Percentiles rank a stretch among this genome's conserved stretches.
phyloP scores from a whole-genome alignment of 2,888 invertebrate species.

The Adineta ricciae region DNA sequence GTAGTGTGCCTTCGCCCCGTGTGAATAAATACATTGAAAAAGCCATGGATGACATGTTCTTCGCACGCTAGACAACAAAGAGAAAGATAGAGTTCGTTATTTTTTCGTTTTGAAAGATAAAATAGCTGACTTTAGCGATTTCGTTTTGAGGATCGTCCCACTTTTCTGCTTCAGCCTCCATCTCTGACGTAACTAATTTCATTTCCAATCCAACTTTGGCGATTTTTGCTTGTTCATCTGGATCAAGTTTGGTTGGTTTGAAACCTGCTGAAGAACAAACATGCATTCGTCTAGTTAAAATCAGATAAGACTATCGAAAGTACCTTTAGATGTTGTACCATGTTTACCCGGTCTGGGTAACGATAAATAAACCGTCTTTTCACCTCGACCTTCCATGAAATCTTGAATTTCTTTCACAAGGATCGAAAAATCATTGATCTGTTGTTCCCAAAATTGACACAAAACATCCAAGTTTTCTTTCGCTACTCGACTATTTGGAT shows the following conservation, averaged over 20 bases:
- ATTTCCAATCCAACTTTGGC: conserved; percentile 90
- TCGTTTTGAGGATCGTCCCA: conserved; percentile 69
- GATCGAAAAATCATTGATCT: conserved; percentile 78
- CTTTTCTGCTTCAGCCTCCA: conserved; percentile 84
- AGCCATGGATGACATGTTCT: conserved; percentile 99
- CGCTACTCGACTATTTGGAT: conserved; percentile 84
- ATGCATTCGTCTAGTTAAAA: too few relatives aligned
- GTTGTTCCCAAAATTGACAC: conserved; percentile 65
- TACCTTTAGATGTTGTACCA: conserved; percentile 14
- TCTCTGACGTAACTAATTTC: conserved; percentile 85
- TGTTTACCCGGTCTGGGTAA: conserved; percentile 73
- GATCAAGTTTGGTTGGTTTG: conserved; percentile 25
- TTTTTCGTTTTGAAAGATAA: conserved; percentile 54
- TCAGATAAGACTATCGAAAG: too few relatives aligned
- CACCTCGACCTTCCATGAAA: conserved; percentile 63
- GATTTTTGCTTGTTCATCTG: conserved; percentile 77
- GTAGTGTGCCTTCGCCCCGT: conserved; percentile 81
- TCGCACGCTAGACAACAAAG: conserved; percentile 56
- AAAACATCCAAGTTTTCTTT: conserved; percentile 81
- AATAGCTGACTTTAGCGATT: conserved; percentile 68
- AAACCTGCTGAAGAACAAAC: background rate
- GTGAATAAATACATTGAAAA: conserved; percentile 98
- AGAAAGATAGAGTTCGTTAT: too few relatives aligned
- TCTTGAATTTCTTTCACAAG: conserved; percentile 73
- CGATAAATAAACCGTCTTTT: conserved; percentile 78